These are phyloP conservation scores for Pristionchus exspectatus DNA, from an alignment of 2,888 invertebrate genomes.

Conservation along the genomic window DNA sequence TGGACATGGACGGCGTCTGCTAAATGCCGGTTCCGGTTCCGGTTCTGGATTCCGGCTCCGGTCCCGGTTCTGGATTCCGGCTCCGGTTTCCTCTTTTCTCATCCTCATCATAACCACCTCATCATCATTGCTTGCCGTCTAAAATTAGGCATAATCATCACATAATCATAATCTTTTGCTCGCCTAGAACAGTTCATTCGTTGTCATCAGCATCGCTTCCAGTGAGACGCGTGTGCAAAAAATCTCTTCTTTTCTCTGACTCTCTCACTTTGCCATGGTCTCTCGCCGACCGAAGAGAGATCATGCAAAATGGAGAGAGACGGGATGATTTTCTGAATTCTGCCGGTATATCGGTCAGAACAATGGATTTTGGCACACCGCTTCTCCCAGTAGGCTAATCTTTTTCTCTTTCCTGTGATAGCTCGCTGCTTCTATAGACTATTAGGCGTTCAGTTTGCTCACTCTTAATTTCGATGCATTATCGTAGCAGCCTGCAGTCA, in stretches of 20 bases:
- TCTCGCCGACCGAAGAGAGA: too few relatives aligned
- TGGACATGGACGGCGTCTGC: constrained; percentile 8
- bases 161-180: not conserved
- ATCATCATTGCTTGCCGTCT: not conserved
- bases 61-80: not conserved
- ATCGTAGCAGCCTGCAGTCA: not conserved
- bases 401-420: too few relatives aligned
- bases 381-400: too few relatives aligned
- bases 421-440: too few relatives aligned
- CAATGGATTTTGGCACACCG: too few relatives aligned
- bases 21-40: not conserved
- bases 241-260: too few relatives aligned
- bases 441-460: not conserved
- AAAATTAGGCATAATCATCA: not conserved
- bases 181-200: too few relatives aligned
- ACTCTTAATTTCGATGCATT: not conserved
- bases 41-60: not conserved
- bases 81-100: not conserved
- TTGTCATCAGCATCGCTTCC: not conserved
- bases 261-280: too few relatives aligned
- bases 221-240: not conserved
- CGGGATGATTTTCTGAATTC: too few relatives aligned
- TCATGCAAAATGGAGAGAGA: too few relatives aligned
- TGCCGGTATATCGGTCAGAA: too few relatives aligned
- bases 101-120: not conserved